These are phyloP conservation scores for Montipora efflorescens DNA, from an alignment of 64 coral and sea anemone species.

Conservation along the genomic window DNA sequence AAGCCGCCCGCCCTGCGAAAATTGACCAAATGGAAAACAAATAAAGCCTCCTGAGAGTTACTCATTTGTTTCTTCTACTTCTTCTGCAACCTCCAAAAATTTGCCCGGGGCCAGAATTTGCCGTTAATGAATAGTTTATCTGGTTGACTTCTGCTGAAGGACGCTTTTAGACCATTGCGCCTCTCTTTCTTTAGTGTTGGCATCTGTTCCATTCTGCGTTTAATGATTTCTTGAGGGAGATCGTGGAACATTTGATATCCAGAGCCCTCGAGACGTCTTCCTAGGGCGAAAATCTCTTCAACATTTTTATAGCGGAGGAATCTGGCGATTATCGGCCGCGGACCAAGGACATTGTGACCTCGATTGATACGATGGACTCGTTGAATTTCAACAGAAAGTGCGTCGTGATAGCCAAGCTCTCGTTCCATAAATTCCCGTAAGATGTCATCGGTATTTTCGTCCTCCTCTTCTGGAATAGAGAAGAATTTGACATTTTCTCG, in stretches of 20 bases:
- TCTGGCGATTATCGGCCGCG: background rate
- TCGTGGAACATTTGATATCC: slow-evolving; percentile 3
- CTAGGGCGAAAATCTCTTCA: too few species aligned
- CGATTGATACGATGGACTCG: background rate
- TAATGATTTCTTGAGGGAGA: slow-evolving; percentile 20
- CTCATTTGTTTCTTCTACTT: background rate
- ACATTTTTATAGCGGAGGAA: slow-evolving; percentile 10
- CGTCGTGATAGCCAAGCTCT: background rate
- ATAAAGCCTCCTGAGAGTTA: background rate
- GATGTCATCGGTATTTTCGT: slow-evolving; percentile 1
- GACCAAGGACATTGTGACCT: background rate
- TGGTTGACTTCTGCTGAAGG: slow-evolving; percentile 37
- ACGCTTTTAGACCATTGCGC: background rate
- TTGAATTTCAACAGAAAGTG: background rate
- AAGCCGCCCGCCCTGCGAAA: too few species aligned
- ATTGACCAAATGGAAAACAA: too few species aligned
- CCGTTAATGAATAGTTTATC: slow-evolving; percentile 54
- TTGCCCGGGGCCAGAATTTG: slow-evolving; percentile 14
- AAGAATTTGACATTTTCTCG: slow-evolving; percentile 45
- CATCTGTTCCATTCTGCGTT: background rate
- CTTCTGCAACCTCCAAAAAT: background rate
- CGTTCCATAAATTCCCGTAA: slow-evolving; percentile 3
- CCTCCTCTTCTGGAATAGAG: background rate
- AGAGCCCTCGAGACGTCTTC: slow-evolving; percentile 5
- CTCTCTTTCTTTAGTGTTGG: background rate